Base-by-base conservation (phyloP, 2,888 invertebrate species). In the Orthonychiurus folsomi region DNA sequence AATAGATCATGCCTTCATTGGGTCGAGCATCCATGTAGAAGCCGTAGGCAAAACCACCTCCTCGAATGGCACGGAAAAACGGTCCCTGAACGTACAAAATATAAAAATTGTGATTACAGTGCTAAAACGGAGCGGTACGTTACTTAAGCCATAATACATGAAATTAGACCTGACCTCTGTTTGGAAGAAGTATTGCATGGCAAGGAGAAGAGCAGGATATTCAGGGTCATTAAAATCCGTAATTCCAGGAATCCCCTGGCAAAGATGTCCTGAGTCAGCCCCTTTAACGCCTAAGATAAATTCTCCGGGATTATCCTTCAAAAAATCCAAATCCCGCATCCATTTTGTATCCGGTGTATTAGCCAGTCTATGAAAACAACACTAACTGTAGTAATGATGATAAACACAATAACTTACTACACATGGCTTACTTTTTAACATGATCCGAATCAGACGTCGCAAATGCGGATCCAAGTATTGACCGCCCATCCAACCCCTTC, bases 41-140 rank as follows among this genome's bases (percentile, higher is more conserved):
- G 60, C 85, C 82, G 78, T 94, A 94, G 0, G 93, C 85, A 60
- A 89, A 82, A 0, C 93, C 93, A 74, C 86, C 84, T 50, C 93
- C 93, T 71, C 94, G 83, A 68, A 94, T 87, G 76, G 87, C 83
- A 59, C 85, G 84, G 89, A 90, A 93, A 85, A 93, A 85, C 26
- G 92, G 91, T 59, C 93, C 92, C 86, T 87, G 77, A n/a, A 52
- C n/a, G n/a, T n/a, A n/a, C n/a, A n/a, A n/a, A n/a, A n/a, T n/a
- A n/a, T 20, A n/a, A 20, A 20, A n/a, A 52, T 15, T 52, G n/a
- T n/a, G n/a, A 12, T 52, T 52, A 12, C 48, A 15, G 12, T 47
- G 12, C 12, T 47, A 47, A 18, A 12, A 15, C 18, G 12, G 12
- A 47, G 48, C 12, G 18, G 18, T 47, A 47, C 12, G 18, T 47